phyloP scores from a whole-genome alignment of 35 echinoderm and acorn worm genomes.

The Stichopus chloronotus region DNA sequence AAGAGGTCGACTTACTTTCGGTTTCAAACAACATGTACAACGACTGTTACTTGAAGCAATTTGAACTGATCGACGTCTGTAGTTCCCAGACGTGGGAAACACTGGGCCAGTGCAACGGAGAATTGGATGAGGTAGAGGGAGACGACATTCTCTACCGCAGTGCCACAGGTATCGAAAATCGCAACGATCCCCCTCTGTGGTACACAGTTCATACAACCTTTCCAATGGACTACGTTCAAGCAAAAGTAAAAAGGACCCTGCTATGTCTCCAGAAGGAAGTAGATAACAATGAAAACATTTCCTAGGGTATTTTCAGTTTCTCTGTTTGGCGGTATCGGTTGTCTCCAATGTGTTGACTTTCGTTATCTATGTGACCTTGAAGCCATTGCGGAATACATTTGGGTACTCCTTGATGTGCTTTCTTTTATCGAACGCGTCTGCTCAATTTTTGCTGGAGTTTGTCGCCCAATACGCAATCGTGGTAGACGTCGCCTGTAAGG shows the following conservation, averaged over 20 bases:
- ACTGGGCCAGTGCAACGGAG: background rate
- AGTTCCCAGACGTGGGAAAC: background rate
- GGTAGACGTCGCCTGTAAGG: background rate
- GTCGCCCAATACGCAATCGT: background rate
- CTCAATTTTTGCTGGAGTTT: background rate
- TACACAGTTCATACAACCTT: too few relatives aligned
- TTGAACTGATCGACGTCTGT: background rate
- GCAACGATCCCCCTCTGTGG: too few relatives aligned
- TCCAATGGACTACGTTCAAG: too few relatives aligned
- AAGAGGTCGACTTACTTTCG: background rate
- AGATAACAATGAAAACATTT: background rate
- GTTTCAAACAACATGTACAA: background rate
- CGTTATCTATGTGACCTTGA: background rate
- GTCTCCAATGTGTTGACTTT: background rate
- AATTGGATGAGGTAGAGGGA: background rate
- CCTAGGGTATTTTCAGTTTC: background rate
- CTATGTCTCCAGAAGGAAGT: background rate
- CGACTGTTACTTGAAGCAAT: background rate
- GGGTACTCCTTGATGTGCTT: background rate
- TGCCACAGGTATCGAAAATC: too few relatives aligned
- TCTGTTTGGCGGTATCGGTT: background rate
- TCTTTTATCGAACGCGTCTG: background rate
- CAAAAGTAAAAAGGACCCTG: background rate
- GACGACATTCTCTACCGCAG: background rate
- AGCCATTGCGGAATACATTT: background rate